Base-by-base conservation (phyloP, 2,113 vertebrate genomes). In the Maccullochella peelii region DNA sequence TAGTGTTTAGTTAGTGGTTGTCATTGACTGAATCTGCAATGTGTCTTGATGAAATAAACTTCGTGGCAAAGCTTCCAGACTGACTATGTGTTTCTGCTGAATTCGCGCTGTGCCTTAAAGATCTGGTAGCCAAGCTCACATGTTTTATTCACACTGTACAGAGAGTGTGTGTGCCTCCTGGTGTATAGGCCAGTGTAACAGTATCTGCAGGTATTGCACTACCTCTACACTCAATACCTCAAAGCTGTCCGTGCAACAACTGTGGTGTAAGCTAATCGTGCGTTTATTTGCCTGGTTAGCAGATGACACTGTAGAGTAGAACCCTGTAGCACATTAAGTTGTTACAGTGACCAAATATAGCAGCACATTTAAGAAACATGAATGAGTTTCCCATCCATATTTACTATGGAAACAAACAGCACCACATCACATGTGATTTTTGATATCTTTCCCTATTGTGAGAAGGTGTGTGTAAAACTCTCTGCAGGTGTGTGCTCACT, bases 81-180 rank as follows among this genome's bases (percentile, higher is more conserved):
- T n/a, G 62, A 11, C 4, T 1, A 11, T n/a, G 21, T 18, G n/a
- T 49, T 42, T 62, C 25, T 54, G 55, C 59, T 15, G 50, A 67
- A 44, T 49, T 40, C 16, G 57, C 2, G 38, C 52, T 66, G 40
- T 47, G 55, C 40, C 65, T 61, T 10, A 16, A 65, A 85, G 86
- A 78, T 83, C 84, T 89, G 86, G 75, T 81, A 27, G 68, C 63
- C 87, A 67, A 33, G 68, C 73, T 52, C 67, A 2, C 85, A 93
- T 92, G 87, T 91, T 91, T 93, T 85, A 92, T 92, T 92, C 76
- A 94, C 40, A 16, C 16, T 3, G 65, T 75, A 27, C 25, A 4
- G 70, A 57, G 73, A 27, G 57, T 73, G 62, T 70, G 44, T 52
- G 30, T 61, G 49, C 93, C 66, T 83, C 8, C 73, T 76, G 52